Evolutionary conservation across 2,797 vertebrate species (phyloP), one percentile per base, ranked within the genome.

Genomic region (Leptoclinus maculatus): DNA sequence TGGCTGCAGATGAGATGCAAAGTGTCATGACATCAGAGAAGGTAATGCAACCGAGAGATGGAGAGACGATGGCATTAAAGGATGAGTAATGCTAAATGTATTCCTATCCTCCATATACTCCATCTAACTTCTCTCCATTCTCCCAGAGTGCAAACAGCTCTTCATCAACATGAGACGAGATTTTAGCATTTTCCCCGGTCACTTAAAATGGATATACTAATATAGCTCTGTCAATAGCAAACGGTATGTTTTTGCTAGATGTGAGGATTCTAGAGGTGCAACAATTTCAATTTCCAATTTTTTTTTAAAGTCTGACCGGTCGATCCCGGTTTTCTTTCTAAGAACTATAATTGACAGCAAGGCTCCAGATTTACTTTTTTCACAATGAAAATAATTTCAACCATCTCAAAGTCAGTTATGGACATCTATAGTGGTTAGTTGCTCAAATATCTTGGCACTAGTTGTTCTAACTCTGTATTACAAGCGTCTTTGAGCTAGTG

Each of bases 1-100:
- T 77, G 87, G 87, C 89, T 92, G 90, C 87, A 92, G 89, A 92
- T 92, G 88, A 87, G 88, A 92, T 89, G 89, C 87, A 91, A 88
- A 88, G 77, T 82, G 74, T 82, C 80, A 90, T 92, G 92, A 91
- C 91, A 91, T 91, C 84, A 92, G 87, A 82, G 84, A 66, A 80
- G 67, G 84, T 53, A 66, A 65, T 25, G 80, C 83, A 67, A 67
- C 67, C 7, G 9, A 53, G 59, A 71, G 80, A 87, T 67, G 78
- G 87, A 78, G 82, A 68, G 82, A 79, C 78, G 83, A 83, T 76
- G 70, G 89, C 86, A 88, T 88, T 82, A 83, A 90, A 87, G 87
- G 71, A 90, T 89, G 90, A 92, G 73, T 87, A 75, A 93, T 87
- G 85, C 79, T 45, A 83, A 78, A 89, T 89, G 82, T 89, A 91